Base-by-base conservation (phyloP, 2,113 vertebrate species). In the Notarius quadriscutis region DNA sequence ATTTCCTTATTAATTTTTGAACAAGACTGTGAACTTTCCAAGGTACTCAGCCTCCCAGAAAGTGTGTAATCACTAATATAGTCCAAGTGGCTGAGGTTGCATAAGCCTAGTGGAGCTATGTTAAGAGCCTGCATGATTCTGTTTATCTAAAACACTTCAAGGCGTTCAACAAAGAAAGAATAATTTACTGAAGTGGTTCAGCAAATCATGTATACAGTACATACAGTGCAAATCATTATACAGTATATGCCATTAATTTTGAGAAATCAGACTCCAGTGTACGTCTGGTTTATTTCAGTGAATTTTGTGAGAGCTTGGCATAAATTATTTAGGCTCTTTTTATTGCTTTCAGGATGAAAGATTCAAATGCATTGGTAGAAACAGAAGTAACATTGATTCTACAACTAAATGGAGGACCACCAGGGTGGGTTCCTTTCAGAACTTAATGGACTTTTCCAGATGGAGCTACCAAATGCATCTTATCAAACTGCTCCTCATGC, bases 291-390 rank as follows among this genome's bases (percentile, higher is more conserved):
- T 14, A 67, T 67, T 67, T 67, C 65, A 67, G 12, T 30, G n/a
- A 67, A 67, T 67, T 67, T 67, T 67, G n/a, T 67, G 65, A 27
- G n/a, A 67, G n/a, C n/a, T 67, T 67, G 65, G 65, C n/a, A 27
- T 30, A 1, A 67, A 67, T 4, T 27, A 27, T 67, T 30, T 27
- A 1, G n/a, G n/a, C 25, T 67, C 11, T 27, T 67, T 27, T 67
- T 14, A 63, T 63, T 63, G 20, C 60, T 63, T 14, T 27, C n/a
- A 14, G n/a, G 27, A 12, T 69, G 5, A 1, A 30, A 69, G 12
- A 12, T 30, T 27, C 10, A 65, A 65, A 4, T 65, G 25, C 25
- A 11, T 25, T 12, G 10, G 63, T 65, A 10, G 63, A 20, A 7
- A 62, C 60, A 62, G 6, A 62, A 7, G 60, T 62, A 22, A 62